phyloP scores from a whole-genome alignment of 2,797 vertebrate species.

The Tarsius wallacei region DNA sequence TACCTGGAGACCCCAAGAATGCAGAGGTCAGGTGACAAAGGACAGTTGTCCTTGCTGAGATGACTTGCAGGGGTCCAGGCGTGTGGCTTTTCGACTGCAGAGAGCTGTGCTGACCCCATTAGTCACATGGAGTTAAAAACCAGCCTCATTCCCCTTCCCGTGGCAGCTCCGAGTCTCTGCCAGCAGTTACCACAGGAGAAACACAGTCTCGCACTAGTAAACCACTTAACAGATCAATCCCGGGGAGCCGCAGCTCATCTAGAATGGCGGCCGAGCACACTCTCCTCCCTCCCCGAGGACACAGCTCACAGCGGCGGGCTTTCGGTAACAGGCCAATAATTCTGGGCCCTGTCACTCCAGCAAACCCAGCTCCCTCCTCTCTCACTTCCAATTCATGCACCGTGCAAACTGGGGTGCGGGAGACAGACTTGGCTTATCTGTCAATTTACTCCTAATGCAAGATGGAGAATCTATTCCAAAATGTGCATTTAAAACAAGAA shows the following conservation, averaged over 20 bases:
- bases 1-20: not conserved
- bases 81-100: accelerated
- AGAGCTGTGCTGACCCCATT: accelerated
- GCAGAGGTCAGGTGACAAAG: not conserved
- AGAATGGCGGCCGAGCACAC: not conserved
- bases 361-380: not conserved
- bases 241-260: not conserved
- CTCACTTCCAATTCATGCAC: not conserved
- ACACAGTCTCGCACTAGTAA: accelerated
- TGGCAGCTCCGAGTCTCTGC: not conserved
- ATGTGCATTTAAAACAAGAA: constrained; percentile 50
- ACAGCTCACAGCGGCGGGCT: not conserved
- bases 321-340: not conserved
- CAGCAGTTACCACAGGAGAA: not conserved
- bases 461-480: constrained; percentile 48
- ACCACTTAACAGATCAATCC: not conserved
- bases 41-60: not conserved
- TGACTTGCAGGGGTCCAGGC: not conserved
- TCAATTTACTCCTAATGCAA: constrained; percentile 73
- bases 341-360: not conserved
- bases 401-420: not conserved
- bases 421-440: not conserved
- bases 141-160: too few relatives aligned
- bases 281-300: constrained; percentile 50
- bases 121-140: not conserved